phyloP scores from a whole-genome alignment of 1,140 invertebrate species.

The Melipona quadrifasciata region DNA sequence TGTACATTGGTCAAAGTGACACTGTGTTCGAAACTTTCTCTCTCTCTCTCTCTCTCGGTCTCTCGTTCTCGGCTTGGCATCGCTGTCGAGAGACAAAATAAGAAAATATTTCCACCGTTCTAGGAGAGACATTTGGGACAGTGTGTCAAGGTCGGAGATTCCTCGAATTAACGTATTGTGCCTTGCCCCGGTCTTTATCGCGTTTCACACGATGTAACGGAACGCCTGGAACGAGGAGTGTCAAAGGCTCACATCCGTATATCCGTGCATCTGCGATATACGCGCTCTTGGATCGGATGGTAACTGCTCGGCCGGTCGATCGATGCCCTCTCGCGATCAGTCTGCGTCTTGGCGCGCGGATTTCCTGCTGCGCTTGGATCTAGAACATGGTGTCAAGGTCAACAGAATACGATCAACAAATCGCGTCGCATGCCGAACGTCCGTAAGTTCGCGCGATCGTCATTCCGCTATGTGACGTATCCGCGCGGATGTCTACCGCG shows the following conservation, averaged over 20 bases:
- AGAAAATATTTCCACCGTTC: slow-evolving; percentile 8
- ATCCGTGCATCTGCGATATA: not conserved
- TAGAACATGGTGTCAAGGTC: slow-evolving; percentile 49
- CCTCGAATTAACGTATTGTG: slow-evolving; percentile 19
- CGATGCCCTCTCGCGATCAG: slow-evolving; percentile 25
- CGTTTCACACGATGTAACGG: slow-evolving; percentile 39
- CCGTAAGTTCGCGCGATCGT: not conserved
- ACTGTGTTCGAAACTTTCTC: no score
- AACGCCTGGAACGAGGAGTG: slow-evolving; percentile 12
- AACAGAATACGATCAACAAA: not conserved
- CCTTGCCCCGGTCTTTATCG: not conserved
- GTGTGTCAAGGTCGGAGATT: slow-evolving; percentile 58
- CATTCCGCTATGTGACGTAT: not conserved
- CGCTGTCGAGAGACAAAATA: not conserved
- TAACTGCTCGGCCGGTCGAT: not conserved
- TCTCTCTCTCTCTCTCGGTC: no score
- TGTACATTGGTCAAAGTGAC: no score
- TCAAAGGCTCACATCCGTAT: not conserved
- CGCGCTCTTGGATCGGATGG: not conserved
- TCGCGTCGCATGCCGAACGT: not conserved
- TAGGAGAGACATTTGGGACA: slow-evolving; percentile 46
- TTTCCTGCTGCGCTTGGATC: slow-evolving; percentile 43
- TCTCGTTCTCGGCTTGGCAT: no score
- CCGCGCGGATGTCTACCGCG: no score
- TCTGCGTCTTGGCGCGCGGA: not conserved